These are phyloP conservation scores for Allobates femoralis DNA, from an alignment of 2,797 vertebrate species.

Conservation along the genomic window DNA sequence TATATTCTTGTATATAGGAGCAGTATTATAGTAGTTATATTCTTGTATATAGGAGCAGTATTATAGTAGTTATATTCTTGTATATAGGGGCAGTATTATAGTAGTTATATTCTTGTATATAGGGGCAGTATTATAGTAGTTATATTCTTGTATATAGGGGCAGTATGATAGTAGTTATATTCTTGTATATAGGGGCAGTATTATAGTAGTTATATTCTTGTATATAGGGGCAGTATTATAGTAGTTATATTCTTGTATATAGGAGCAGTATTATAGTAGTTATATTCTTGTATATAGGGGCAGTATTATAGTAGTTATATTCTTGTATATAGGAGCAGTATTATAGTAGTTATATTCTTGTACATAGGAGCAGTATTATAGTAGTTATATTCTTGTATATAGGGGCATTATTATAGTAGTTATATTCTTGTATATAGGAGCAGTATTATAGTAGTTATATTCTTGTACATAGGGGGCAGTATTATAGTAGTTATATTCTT, in stretches of 20 bases:
- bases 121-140: constrained; percentile 4
- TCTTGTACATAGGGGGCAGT: too few species aligned
- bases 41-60: background rate
- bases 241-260: background rate
- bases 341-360: constrained; percentile 4
- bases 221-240: background rate
- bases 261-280: background rate
- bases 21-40: too few species aligned
- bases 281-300: background rate
- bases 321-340: background rate
- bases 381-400: constrained; percentile 1
- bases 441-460: background rate
- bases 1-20: constrained; percentile 5
- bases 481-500: constrained; percentile 4
- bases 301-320: background rate
- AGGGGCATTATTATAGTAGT: background rate
- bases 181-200: background rate
- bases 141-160: background rate
- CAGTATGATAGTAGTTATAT: too few species aligned
- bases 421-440: constrained; percentile 2
- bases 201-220: background rate
- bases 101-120: background rate
- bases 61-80: constrained; percentile 10
- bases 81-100: constrained; percentile 5
- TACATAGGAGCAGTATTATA: background rate